phyloP scores from a whole-genome alignment of 2,888 invertebrate species.

The Cerastis rubricosa region DNA sequence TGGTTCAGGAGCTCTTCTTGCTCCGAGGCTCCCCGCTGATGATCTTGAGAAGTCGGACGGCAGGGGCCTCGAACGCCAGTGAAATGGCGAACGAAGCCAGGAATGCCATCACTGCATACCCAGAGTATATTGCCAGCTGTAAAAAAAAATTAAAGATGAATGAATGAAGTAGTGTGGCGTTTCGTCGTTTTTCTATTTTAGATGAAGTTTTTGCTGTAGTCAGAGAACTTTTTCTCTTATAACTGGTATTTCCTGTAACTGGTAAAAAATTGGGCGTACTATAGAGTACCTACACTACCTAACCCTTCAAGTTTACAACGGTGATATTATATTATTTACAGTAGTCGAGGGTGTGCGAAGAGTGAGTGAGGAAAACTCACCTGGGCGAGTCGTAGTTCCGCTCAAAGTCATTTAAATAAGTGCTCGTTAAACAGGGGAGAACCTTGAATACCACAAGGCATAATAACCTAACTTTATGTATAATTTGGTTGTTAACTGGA shows the following conservation, averaged over 20 bases:
- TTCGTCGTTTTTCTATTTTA: background rate
- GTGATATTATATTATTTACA: background rate
- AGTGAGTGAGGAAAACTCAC: slow-evolving; percentile 13
- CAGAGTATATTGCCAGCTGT: slow-evolving; percentile 92
- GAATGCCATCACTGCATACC: slow-evolving; percentile 95
- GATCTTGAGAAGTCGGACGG: slow-evolving; percentile 94
- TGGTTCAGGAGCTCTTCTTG: slow-evolving; percentile 78
- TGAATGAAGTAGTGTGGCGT: background rate
- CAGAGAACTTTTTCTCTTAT: background rate
- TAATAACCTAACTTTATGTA: background rate
- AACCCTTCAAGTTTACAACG: background rate
- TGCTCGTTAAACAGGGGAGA: slow-evolving; percentile 29
- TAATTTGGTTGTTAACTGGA: slow-evolving; percentile 5
- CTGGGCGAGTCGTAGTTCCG: slow-evolving; percentile 27
- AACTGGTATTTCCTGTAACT: background rate
- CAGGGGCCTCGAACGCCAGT: slow-evolving; percentile 95
- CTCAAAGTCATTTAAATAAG: slow-evolving; percentile 27
- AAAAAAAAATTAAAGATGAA: slow-evolving; percentile 54
- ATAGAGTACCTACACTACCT: background rate
- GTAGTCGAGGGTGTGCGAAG: background rate
- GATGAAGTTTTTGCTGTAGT: background rate
- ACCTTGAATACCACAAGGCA: slow-evolving; percentile 9
- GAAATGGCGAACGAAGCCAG: slow-evolving; percentile 94
- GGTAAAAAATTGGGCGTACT: background rate
- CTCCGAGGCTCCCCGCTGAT: slow-evolving; percentile 81